phyloP scores from a whole-genome alignment of 2,888 invertebrate species.

The Aspidiotus destructor region DNA sequence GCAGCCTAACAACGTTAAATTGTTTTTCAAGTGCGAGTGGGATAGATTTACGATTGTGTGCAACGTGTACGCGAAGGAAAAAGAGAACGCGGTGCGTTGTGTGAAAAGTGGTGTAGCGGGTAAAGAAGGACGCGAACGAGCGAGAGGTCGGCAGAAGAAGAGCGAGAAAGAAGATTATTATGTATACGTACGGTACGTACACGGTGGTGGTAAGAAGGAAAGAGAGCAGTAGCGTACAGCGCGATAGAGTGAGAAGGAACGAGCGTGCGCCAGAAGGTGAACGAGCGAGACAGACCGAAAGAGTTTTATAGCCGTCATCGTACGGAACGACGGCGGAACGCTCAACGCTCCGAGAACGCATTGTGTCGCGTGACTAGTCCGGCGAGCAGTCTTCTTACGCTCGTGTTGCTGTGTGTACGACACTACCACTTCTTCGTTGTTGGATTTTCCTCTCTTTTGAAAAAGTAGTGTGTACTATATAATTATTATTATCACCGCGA shows the following conservation, averaged over 20 bases:
- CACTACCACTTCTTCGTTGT: no score
- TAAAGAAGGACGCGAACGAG: conserved; percentile 3
- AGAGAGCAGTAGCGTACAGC: conserved; percentile 2
- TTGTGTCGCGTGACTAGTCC: conserved; percentile 29
- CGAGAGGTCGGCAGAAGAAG: background rate
- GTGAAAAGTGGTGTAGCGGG: no score
- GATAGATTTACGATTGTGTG: background rate
- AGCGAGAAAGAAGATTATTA: no score
- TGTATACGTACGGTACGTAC: no score
- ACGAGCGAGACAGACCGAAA: conserved; percentile 20
- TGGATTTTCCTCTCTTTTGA: no score
- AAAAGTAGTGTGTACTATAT: no score
- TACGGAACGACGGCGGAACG: conserved; percentile 10
- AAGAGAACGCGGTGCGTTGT: background rate
- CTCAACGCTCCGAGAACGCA: conserved; percentile 10
- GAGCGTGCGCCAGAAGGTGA: conserved; percentile 14
- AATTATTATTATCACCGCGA: background rate
- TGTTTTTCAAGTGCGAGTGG: background rate
- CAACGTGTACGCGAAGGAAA: background rate
- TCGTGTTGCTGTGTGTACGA: conserved; percentile 9
- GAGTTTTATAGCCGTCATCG: conserved; percentile 28
- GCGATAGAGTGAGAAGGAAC: conserved; percentile 15
- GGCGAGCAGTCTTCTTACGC: conserved; percentile 15
- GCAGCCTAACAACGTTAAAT: background rate
- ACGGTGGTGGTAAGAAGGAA: background rate